Percentiles rank a stretch among this genome's conserved stretches.
Conservation (phyloP, 2,888 invertebrate genomes). For the Ochropleura plecta region DNA sequence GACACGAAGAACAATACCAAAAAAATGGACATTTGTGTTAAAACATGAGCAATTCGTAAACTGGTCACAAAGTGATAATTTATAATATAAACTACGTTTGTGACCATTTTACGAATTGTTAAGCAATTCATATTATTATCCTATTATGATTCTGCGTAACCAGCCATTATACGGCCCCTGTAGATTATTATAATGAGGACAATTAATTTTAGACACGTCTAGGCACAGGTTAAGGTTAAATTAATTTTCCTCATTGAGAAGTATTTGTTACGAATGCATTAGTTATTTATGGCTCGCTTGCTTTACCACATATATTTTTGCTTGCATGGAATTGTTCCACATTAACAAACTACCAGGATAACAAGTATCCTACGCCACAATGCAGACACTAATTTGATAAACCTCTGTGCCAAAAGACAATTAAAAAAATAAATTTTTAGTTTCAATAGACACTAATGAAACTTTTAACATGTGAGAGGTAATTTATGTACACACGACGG, state of each 20-base stretch:
- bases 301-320: background rate
- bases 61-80: no score
- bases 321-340: background rate
- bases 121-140: no score
- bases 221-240: background rate
- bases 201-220: background rate
- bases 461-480: background rate
- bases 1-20: no score
- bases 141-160: no score
- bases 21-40: no score
- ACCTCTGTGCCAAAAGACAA: background rate
- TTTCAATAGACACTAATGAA: background rate
- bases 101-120: no score
- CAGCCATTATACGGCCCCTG: no score
- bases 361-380: background rate
- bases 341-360: background rate
- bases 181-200: background rate
- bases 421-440: no score
- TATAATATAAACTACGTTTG: no score
- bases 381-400: background rate
- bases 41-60: no score
- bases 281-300: background rate
- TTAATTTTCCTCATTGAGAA: background rate
- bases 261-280: background rate
- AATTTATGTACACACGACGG: no score